phyloP scores from a whole-genome alignment of 1,140 invertebrate species.

The Solen grandis region DNA sequence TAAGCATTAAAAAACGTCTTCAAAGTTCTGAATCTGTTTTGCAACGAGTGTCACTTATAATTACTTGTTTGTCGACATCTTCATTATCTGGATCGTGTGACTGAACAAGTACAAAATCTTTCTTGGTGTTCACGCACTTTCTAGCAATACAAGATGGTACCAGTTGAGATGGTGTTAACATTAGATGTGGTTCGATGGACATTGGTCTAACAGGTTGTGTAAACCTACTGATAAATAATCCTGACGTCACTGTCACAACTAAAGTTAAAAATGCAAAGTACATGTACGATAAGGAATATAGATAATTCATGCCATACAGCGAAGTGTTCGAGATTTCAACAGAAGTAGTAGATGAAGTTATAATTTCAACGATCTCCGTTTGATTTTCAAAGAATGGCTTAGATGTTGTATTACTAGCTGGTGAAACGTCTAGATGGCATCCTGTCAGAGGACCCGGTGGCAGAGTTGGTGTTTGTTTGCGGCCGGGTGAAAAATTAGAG shows the following conservation, averaged over 20 bases:
- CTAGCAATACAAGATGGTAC: no score
- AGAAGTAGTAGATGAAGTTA: background rate
- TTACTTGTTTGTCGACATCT: no score
- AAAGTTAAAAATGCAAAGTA: background rate
- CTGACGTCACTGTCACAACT: background rate
- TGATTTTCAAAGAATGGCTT: background rate
- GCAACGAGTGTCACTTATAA: no score
- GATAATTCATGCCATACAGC: background rate
- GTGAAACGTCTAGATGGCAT: background rate
- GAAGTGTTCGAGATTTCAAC: background rate
- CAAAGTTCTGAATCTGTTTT: no score
- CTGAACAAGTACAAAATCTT: no score
- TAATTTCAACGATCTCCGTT: background rate
- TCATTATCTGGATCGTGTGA: no score
- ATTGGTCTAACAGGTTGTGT: no score
- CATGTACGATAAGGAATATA: conserved; percentile 17
- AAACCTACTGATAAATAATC: background rate
- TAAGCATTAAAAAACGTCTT: no score
- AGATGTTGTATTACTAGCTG: background rate
- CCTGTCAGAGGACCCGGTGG: conserved; percentile 15
- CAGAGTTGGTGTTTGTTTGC: conserved; percentile 1
- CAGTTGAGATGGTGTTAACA: no score
- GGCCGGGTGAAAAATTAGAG: conserved; percentile 20
- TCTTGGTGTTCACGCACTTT: no score
- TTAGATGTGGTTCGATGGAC: no score